Conservation (phyloP, 2,113 vertebrate species). For the Merops nubicus region DNA sequence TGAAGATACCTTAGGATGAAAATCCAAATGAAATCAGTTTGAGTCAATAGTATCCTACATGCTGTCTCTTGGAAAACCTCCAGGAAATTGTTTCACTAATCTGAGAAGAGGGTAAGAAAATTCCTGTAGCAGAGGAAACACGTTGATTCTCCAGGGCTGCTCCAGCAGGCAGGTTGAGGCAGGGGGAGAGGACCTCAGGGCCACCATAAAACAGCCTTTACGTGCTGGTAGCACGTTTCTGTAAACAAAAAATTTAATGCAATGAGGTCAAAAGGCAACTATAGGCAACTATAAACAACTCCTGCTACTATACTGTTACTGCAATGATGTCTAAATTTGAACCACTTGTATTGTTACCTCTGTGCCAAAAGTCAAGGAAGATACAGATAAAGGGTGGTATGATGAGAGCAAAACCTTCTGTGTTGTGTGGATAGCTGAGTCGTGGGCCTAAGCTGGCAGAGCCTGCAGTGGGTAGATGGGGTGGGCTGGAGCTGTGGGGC, state of each 20-base stretch:
- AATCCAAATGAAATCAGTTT: neutral
- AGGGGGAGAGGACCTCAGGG: neutral
- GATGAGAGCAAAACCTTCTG: neutral
- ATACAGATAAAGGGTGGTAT: fast-evolving
- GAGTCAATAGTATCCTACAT: neutral
- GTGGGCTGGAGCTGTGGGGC: neutral
- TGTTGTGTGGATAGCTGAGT: neutral
- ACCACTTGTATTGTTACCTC: neutral
- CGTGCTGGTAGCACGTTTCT: neutral
- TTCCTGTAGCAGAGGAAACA: neutral
- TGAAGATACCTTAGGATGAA: neutral
- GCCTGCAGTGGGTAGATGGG: neutral
- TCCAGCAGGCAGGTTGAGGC: neutral
- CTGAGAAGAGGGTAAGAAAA: neutral
- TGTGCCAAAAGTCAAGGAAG: neutral
- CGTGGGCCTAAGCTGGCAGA: fast-evolving
- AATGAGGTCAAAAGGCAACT: neutral
- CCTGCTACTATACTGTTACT: neutral
- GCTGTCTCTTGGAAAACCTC: conserved; percentile 9
- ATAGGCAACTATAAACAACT: neutral
- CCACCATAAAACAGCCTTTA: neutral
- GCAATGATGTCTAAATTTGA: neutral
- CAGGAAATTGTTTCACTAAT: neutral
- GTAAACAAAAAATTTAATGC: neutral
- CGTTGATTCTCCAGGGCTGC: neutral